Evolutionary conservation across 64 coral and sea anemone species (phyloP), one percentile per base, ranked within the genome.

Genomic region (Porites lutea): DNA sequence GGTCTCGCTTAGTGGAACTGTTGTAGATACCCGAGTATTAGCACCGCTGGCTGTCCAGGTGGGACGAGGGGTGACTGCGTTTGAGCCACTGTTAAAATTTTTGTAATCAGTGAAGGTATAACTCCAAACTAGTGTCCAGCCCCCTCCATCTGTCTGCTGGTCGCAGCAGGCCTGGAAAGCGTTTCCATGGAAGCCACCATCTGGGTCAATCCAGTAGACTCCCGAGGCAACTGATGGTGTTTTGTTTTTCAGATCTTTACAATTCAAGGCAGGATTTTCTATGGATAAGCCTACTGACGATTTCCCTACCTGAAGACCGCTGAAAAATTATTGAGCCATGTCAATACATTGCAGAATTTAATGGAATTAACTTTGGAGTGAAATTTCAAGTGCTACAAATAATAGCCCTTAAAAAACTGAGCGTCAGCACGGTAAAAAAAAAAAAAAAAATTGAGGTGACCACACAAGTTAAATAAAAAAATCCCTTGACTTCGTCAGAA

Each of bases 121-220:
- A 22, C 62, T 88, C 89, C 89, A 95, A 22, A 92, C 89, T 61
- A 95, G 83, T 21, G 89, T 92, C 94, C 94, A 95, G 18, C 94
- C 94, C 13, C 94, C 94, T 8, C 89, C 94, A 18, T 86, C 66
- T 3, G 84, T 92, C 6, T 64, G 20, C 71, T 92, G 90, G 71
- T 95, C 94, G 45, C 94, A 95, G 77, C 76, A 88, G 58, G 86
- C 83, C 73, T 95, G 54, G 48, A 92, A 64, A 62, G 48, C 49
- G 69, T 72, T 65, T n/a, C 54, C 37, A 58, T 64, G 47, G 5
- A 54, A 20, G 21, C 60, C 18, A 13, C 72, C 71, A 62, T 71
- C 91, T 9, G 86, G 86, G n/a, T 88, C 78, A 16, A 94, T 94
- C 78, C 55, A 76, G 19, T 89, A 94, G 9, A 89, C 49, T 27